Percentiles rank a stretch among this genome's conserved stretches.
Conservation (phyloP, 2,797 vertebrate genomes). For the Crax fasciolata region DNA sequence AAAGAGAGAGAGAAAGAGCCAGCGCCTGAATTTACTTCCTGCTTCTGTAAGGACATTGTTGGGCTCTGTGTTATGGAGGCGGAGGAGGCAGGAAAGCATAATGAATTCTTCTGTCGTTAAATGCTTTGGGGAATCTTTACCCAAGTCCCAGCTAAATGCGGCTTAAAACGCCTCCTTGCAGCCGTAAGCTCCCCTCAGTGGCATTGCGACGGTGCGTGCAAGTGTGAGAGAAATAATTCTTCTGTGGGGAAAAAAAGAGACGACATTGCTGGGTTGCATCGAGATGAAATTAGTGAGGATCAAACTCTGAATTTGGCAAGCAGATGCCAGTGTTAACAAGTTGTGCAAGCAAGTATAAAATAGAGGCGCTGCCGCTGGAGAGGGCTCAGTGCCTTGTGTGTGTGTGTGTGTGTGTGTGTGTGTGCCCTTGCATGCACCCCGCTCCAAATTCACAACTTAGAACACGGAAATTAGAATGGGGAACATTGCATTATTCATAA, state of each 20-base stretch:
- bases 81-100: conserved; percentile 65
- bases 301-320: conserved; percentile 75
- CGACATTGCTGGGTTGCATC: conserved; percentile 73
- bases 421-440: conserved; percentile 77
- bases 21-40: conserved; percentile 58
- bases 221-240: conserved; percentile 75
- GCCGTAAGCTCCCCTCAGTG: conserved; percentile 54
- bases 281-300: conserved; percentile 79
- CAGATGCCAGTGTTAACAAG: conserved; percentile 76
- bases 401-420: conserved; percentile 27
- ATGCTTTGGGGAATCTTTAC: conserved; percentile 70
- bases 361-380: conserved; percentile 59
- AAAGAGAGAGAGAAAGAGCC: conserved; percentile 41
- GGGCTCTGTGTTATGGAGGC: conserved; percentile 55
- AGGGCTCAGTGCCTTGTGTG: not conserved
- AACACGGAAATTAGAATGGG: conserved; percentile 79
- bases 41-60: conserved; percentile 70
- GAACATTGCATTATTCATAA: conserved; percentile 80
- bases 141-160: conserved; percentile 54
- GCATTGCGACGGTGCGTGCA: conserved; percentile 50
- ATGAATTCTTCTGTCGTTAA: conserved; percentile 75
- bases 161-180: conserved; percentile 53
- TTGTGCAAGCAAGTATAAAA: conserved; percentile 83
- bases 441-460: conserved; percentile 77
- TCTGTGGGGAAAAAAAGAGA: conserved; percentile 29